Base-by-base conservation (phyloP, 2,888 invertebrate species). In the Caradrina kadenii region DNA sequence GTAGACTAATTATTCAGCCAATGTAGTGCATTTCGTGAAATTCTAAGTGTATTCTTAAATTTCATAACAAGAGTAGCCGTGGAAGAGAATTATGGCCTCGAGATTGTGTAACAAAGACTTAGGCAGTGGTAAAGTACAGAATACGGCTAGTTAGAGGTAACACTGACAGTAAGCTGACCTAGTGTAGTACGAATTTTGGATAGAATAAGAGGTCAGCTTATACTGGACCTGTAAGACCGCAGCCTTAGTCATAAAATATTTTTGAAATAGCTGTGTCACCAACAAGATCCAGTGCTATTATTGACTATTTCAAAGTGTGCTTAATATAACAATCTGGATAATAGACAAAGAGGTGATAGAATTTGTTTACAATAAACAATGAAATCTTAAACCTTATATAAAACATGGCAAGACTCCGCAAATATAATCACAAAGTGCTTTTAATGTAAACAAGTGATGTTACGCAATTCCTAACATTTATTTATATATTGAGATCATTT, bases 391-490 rank as follows among this genome's bases (percentile, higher is more conserved):
- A n/a, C 13, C 59, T 76, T 69, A 76, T 45, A 13, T 73, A 50
- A 60, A 73, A 62, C 60, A 72, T 58, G 56, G 45, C 54, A 69
- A 59, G 39, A 68, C 72, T 61, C 52, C 22, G 61, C 65, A 79
- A 75, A 72, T 76, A 73, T 68, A 76, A 73, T 67, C 50, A 73
- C 52, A 69, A 66, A 66, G 79, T 81, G 76, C 84, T 68, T 75
- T 63, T 31, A 70, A 58, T 75, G 35, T 76, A 73, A 82, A 80
- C 72, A 62, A 79, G 70, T 75, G 70, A 60, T 56, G 13, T 70
- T 66, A 73, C 45, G 70, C 72, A 82, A 81, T 81, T 81, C 74
- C 72, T 76, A 76, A 73, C 10, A 50, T 70, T 63, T 21, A 31
- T 59, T 31, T 22, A 71, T 42, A 22, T 76, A 74, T 69, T 72